A percentile compares a stretch with the other conserved stretches of the same genome.
Conservation (phyloP, 2,113 vertebrate species). For the Perccottus glenii region DNA sequence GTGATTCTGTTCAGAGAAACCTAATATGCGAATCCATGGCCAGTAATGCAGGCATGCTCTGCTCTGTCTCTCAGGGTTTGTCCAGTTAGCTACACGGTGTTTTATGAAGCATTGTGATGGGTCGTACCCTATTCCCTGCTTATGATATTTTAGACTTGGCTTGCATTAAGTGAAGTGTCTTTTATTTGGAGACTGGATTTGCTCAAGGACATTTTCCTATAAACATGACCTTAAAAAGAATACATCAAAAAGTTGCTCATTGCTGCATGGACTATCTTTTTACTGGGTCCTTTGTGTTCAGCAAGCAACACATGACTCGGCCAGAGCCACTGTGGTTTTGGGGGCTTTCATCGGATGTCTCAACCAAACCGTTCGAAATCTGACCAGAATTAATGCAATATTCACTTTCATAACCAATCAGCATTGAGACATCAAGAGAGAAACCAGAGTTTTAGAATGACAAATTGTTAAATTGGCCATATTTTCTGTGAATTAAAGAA, state of each 20-base stretch:
- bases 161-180: conserved; percentile 68
- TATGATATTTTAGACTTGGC: conserved; percentile 79
- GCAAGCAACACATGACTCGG: conserved; percentile 66
- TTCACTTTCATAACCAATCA: conserved; percentile 73
- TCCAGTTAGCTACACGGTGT: conserved; percentile 58
- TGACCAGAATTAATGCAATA: conserved; percentile 74
- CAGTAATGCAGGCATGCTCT: conserved; percentile 56
- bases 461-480: conserved; percentile 65
- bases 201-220: conserved; percentile 79
- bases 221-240: conserved; percentile 69
- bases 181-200: conserved; percentile 66
- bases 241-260: conserved; percentile 72
- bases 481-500: conserved; percentile 64
- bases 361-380: conserved; percentile 62
- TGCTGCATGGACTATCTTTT: conserved; percentile 70
- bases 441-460: conserved; percentile 71
- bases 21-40: conserved; percentile 58
- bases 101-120: conserved; percentile 75
- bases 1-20: conserved; percentile 60
- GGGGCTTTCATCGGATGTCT: conserved; percentile 74
- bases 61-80: conserved; percentile 64
- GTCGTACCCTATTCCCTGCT: conserved; percentile 58
- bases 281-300: conserved; percentile 76
- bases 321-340: conserved; percentile 69
- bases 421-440: conserved; percentile 45